Base-by-base conservation (phyloP, 2,888 invertebrate genomes). In the Abrostola triplasia region DNA sequence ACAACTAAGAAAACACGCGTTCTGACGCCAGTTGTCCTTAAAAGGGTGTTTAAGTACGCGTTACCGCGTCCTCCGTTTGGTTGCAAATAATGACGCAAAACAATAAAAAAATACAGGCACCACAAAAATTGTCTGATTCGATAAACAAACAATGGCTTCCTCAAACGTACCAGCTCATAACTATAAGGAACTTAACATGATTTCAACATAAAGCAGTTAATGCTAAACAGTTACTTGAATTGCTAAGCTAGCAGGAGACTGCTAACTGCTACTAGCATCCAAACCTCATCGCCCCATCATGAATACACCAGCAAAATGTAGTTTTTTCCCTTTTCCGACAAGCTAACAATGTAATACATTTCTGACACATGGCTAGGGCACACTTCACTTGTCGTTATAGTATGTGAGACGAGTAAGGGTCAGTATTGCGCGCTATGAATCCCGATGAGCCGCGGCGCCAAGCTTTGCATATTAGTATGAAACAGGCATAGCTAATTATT, bases 371-470 rank as follows among this genome's bases (percentile, higher is more conserved):
- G 70, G 59, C 47, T 54, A 59, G 64, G 58, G 66, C 70, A 68
- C 65, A 67, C 61, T 70, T 75, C 64, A 71, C 65, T 50, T 71
- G 70, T 8, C 66, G 42, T 70, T 68, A 77, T 61, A 66, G 67
- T 62, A 69, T 60, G 64, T 68, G 62, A 69, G 59, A 62, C 71
- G 58, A 79, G 72, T 71, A 54, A 70, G 65, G 76, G 77, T 77
- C 75, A 75, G 63, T 60, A 47, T 47, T 65, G 65, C 83, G 77
- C 80, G 87, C 75, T 62, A 60, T 88, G 93, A 90, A 92, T 93
- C 83, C 76, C 74, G 86, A 93, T 92, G 85, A 90, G 86, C 70
- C 58, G 66, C 84, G 93, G 92, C 92, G 93, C 93, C 92, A 42
- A 77, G 66, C 69, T 76, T 66, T 70, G 65, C 75, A 66, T 75